These are phyloP conservation scores for Phyto melanocephala DNA, from an alignment of 2,888 invertebrate species.

Conservation along the genomic window DNA sequence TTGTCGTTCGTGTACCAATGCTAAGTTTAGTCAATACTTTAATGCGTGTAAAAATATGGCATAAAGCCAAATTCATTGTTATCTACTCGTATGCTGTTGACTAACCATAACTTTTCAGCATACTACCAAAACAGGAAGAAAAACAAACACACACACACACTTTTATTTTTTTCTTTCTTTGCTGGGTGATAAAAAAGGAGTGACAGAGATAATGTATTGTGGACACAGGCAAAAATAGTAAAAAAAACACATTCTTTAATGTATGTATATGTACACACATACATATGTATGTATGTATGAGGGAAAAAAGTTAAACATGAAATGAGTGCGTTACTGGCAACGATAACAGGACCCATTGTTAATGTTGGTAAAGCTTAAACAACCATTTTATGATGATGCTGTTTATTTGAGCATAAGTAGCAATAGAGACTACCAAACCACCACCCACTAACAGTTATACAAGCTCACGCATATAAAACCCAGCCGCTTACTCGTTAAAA, in stretches of 20 bases:
- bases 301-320: constrained; percentile 30
- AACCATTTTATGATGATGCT: constrained; percentile 60
- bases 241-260: neutral
- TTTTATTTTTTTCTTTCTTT: constrained; percentile 1
- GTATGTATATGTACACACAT: too few species aligned
- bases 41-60: constrained; percentile 61
- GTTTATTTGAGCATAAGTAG: neutral
- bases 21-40: constrained; percentile 36
- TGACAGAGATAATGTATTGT: constrained; percentile 56
- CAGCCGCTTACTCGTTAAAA: constrained; percentile 4
- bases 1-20: neutral
- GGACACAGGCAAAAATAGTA: constrained; percentile 31
- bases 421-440: constrained; percentile 26
- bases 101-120: constrained; percentile 49
- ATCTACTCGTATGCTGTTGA: constrained; percentile 54
- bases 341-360: constrained; percentile 59
- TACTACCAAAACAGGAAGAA: neutral
- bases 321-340: constrained; percentile 47
- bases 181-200: constrained; percentile 52
- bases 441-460: constrained; percentile 27
- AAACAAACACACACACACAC: neutral
- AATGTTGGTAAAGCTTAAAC: constrained; percentile 59
- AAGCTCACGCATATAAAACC: constrained; percentile 1
- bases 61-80: constrained; percentile 59
- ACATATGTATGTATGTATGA: neutral